These are phyloP conservation scores for Gryon sp. DNA, from an alignment of 1,140 invertebrate genomes.

Conservation along the genomic window DNA sequence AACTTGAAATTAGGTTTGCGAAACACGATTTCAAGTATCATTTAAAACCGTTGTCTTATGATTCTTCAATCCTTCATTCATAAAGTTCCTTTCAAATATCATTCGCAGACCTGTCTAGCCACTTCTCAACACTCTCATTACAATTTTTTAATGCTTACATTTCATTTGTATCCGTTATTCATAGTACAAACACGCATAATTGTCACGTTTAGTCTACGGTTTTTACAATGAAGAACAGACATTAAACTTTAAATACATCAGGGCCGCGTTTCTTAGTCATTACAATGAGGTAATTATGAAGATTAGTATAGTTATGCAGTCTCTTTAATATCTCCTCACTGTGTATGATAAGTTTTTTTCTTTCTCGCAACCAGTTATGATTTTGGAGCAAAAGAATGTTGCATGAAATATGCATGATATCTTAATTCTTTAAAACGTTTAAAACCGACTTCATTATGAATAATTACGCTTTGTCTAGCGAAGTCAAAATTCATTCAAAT, in stretches of 20 bases:
- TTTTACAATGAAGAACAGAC: slow-evolving; percentile 16
- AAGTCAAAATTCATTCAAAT: slow-evolving; percentile 14
- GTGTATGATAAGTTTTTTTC: slow-evolving; percentile 23
- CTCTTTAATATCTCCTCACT: slow-evolving; percentile 35
- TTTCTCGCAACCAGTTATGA: not conserved
- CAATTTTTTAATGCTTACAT: not conserved
- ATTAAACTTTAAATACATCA: slow-evolving; percentile 30
- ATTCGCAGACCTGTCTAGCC: not conserved
- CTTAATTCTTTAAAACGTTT: slow-evolving; percentile 13
- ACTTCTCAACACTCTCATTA: not conserved
- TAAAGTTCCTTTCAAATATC: slow-evolving; percentile 5
- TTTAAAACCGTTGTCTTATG: slow-evolving; percentile 5
- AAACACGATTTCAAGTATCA: slow-evolving; percentile 8
- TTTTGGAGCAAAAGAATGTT: slow-evolving; percentile 15
- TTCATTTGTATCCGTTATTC: slow-evolving; percentile 12
- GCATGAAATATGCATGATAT: slow-evolving; percentile 19
- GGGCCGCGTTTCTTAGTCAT: not conserved
- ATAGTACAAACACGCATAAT: slow-evolving; percentile 16
- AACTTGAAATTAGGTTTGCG: slow-evolving; percentile 1
- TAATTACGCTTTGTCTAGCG: slow-evolving; percentile 13
- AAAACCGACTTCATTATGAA: slow-evolving; percentile 20
- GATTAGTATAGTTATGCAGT: slow-evolving; percentile 34
- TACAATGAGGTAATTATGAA: slow-evolving; percentile 45
- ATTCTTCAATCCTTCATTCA: slow-evolving; percentile 7
- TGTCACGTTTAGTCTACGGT: not conserved